Percentiles rank a stretch among this genome's conserved stretches.
phyloP scores from a whole-genome alignment of 2,888 invertebrate genomes.

The Tenthredo notha region DNA sequence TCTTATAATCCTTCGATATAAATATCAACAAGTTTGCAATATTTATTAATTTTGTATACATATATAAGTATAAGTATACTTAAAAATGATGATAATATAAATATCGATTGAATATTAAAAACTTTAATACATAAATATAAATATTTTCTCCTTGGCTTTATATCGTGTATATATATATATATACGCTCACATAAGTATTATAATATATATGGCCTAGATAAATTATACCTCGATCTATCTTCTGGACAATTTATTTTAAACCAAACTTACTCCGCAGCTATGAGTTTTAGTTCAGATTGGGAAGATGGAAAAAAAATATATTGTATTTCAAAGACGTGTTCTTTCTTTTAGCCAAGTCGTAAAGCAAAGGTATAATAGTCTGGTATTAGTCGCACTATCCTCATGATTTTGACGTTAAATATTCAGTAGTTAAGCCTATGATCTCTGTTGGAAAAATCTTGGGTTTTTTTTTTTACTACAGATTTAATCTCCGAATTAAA shows the following conservation, averaged over 20 bases:
- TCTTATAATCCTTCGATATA: conserved; percentile 14
- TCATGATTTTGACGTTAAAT: not conserved
- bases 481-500: not conserved
- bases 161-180: not conserved
- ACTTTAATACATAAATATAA: conserved; percentile 17
- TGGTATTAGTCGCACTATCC: not conserved
- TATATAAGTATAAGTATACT: not conserved
- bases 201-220: not conserved
- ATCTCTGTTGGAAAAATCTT: not conserved
- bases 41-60: not conserved
- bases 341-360: not conserved
- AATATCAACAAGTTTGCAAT: not conserved
- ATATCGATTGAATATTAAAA: not conserved
- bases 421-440: not conserved
- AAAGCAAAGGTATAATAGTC: conserved; percentile 17
- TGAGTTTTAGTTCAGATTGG: not conserved
- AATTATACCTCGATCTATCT: conserved; percentile 25
- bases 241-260: not conserved
- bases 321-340: not conserved
- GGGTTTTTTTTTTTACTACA: not conserved
- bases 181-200: not conserved
- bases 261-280: not conserved
- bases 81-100: not conserved
- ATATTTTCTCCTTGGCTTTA: not conserved
- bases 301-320: not conserved